phyloP scores from a whole-genome alignment of 2,888 invertebrate species.

The Eumacrocentrus americanus region DNA sequence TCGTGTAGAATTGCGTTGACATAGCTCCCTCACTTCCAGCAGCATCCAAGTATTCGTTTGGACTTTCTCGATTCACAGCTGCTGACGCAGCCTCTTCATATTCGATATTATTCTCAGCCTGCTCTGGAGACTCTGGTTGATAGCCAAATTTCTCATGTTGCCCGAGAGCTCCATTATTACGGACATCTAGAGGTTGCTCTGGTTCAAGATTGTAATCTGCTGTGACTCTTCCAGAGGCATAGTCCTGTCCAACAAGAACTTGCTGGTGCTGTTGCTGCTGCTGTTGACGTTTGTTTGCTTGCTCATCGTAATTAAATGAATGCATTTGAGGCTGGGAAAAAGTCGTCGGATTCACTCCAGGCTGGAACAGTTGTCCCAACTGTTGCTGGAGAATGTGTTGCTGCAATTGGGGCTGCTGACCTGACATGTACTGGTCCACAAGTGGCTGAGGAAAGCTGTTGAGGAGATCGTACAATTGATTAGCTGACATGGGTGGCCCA shows the following conservation, averaged over 20 bases:
- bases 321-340: slow-evolving; percentile 56
- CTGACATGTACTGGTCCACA: slow-evolving; percentile 45
- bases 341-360: slow-evolving; percentile 39
- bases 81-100: slow-evolving; percentile 41
- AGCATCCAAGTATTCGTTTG: slow-evolving; percentile 63
- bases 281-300: slow-evolving; percentile 50
- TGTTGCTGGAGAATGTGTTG: slow-evolving; percentile 55
- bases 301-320: slow-evolving; percentile 57
- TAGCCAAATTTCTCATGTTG: slow-evolving; percentile 36
- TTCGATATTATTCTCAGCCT: slow-evolving; percentile 52
- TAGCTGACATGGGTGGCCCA: slow-evolving; percentile 49
- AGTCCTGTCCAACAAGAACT: slow-evolving; percentile 48
- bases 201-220: slow-evolving; percentile 52
- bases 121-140: slow-evolving; percentile 40
- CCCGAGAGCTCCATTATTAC: slow-evolving; percentile 24
- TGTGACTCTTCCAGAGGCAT: slow-evolving; percentile 49
- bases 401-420: slow-evolving; percentile 52
- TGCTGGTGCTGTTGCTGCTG: slow-evolving; percentile 48
- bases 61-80: slow-evolving; percentile 35
- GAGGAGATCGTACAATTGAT: slow-evolving; percentile 52
- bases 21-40: slow-evolving; percentile 53
- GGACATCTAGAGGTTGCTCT: slow-evolving; percentile 35
- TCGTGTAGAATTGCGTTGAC: slow-evolving; percentile 63
- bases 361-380: slow-evolving; percentile 51
- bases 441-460: slow-evolving; percentile 52